Percentiles rank a stretch among this genome's conserved stretches.
Evolutionary conservation across 1,140 invertebrate genomes (phyloP).

Genomic region (Triops cancriformis): DNA sequence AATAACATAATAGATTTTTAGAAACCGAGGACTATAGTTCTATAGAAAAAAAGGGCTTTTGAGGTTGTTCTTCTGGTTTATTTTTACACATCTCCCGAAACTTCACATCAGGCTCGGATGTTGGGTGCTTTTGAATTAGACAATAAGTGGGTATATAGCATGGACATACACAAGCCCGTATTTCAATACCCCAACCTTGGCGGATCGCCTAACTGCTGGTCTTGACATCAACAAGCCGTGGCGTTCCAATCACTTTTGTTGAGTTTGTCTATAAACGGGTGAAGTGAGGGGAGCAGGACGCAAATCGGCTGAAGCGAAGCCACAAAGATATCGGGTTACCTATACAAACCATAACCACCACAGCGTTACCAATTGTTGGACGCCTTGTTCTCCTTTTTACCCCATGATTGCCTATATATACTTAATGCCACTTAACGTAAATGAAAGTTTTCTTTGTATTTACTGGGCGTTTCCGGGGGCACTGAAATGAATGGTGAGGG

Average conservation of each 20-base stretch:
- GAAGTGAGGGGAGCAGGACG: not conserved
- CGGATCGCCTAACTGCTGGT: not conserved
- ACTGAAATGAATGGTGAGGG: not conserved
- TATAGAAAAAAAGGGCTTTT: not conserved
- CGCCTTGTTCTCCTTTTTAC: not conserved
- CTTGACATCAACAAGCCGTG: slow-evolving; percentile 9
- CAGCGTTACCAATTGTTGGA: slow-evolving; percentile 9
- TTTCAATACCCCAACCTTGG: not conserved
- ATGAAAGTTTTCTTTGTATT: not conserved
- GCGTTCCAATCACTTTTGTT: not conserved
- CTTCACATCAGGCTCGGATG: slow-evolving; percentile 8
- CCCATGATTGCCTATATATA: slow-evolving; percentile 10
- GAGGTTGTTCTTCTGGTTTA: not conserved
- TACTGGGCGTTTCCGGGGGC: not conserved
- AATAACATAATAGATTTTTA: not conserved
- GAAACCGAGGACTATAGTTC: not conserved
- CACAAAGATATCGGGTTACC: slow-evolving; percentile 10
- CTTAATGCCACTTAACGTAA: slow-evolving; percentile 6
- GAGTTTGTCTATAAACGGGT: not conserved
- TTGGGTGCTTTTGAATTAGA: slow-evolving; percentile 9
- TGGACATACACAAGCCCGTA: not conserved
- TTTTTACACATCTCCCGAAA: not conserved
- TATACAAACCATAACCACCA: slow-evolving; percentile 8
- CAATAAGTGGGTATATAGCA: slow-evolving; percentile 5
- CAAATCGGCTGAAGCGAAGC: not conserved